phyloP scores from a whole-genome alignment of 2,113 vertebrate species.

The Sphaerodactylus townsendi region DNA sequence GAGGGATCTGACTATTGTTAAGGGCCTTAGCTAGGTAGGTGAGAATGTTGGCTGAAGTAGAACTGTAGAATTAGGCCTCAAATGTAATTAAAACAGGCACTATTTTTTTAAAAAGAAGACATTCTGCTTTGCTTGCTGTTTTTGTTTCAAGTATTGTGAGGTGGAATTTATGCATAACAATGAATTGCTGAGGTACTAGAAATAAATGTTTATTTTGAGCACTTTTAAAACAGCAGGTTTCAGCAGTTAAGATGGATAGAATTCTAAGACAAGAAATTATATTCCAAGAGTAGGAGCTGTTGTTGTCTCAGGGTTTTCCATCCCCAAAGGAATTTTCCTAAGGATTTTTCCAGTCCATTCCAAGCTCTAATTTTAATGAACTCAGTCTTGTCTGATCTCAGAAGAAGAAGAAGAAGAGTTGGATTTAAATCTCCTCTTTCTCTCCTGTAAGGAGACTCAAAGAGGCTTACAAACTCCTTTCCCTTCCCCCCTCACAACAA shows the following conservation, averaged over 20 bases:
- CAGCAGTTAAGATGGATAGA: constrained; percentile 57
- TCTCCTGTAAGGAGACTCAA: too few species aligned
- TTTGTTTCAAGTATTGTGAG: constrained; percentile 18
- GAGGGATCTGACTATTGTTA: constrained; percentile 23
- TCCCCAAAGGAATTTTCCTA: neutral
- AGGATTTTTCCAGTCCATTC: neutral
- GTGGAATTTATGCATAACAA: constrained; percentile 41
- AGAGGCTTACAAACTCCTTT: too few species aligned
- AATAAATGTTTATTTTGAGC: constrained; percentile 25
- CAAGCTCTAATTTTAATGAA: too few species aligned
- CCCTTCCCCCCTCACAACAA: too few species aligned
- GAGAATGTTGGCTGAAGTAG: neutral
- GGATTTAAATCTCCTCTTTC: too few species aligned
- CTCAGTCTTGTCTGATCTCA: too few species aligned
- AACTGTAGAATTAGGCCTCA: neutral
- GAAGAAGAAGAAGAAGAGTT: too few species aligned
- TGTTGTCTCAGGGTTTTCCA: constrained; percentile 30
- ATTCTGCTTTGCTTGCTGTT: constrained; percentile 21
- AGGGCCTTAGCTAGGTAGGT: neutral
- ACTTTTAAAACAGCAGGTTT: constrained; percentile 55
- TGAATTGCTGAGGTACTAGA: constrained; percentile 63
- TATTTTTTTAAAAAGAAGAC: neutral
- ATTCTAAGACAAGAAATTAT: neutral
- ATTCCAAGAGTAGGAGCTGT: constrained; percentile 25
- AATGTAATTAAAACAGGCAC: constrained; percentile 19